A percentile compares a stretch with the other conserved stretches of the same genome.
These are phyloP conservation scores for Oncorhynchus tshawytscha DNA, from an alignment of 2,113 vertebrate species.

Conservation along the genomic window DNA sequence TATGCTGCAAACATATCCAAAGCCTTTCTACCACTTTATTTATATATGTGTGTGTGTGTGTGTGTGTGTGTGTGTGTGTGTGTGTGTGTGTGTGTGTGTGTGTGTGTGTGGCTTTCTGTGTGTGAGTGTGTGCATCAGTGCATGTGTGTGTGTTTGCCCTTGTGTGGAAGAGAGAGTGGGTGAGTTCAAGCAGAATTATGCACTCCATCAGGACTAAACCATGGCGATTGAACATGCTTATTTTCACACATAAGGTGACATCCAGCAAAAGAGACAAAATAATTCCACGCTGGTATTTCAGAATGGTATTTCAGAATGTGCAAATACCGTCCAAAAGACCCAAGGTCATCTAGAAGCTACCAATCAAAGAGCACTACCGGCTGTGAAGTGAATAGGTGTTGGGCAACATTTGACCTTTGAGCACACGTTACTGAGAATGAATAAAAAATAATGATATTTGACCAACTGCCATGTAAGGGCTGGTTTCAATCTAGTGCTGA, in stretches of 20 bases:
- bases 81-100: not conserved
- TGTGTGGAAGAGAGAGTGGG: not conserved
- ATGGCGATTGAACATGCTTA: not conserved
- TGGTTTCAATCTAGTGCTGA: too few species aligned
- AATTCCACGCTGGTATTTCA: conserved; percentile 19
- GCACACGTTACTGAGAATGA: not conserved
- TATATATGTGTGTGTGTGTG: too few species aligned
- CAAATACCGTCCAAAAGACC: too few species aligned
- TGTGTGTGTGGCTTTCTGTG: too few species aligned
- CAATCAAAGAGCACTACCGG: conserved; percentile 4
- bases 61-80: too few species aligned
- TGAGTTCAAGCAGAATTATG: not conserved
- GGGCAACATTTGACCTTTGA: conserved; percentile 26
- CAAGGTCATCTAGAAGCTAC: too few species aligned
- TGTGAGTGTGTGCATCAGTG: too few species aligned
- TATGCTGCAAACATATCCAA: too few species aligned
- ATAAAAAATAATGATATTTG: not conserved
- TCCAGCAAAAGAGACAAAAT: conserved; percentile 30
- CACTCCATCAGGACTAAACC: not conserved
- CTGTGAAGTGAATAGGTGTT: conserved; percentile 21
- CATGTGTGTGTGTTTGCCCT: not conserved
- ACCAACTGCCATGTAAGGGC: too few species aligned
- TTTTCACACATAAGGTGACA: conserved; percentile 26
- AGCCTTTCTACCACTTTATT: too few species aligned
- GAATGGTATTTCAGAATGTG: conserved; percentile 16